Evolutionary conservation across 2,797 vertebrate species (phyloP).

Genomic region (Hemitrygon akajei): DNA sequence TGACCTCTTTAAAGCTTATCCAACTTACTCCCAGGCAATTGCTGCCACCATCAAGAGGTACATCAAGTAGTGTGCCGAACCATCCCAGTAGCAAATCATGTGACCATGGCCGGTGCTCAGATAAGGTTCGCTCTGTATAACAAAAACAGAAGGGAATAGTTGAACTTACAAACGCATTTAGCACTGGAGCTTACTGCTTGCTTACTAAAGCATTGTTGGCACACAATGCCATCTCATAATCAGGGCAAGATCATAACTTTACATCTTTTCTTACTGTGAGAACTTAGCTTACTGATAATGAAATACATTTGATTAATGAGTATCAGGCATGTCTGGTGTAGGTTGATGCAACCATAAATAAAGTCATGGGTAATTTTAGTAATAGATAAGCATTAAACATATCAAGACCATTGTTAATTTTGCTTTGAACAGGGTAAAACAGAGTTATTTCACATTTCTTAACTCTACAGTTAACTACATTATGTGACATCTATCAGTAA

Average conservation of each 20-base stretch:
- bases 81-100: slow-evolving; percentile 91
- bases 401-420: background rate
- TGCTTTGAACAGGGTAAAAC: background rate
- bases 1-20: background rate
- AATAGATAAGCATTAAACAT: background rate
- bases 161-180: background rate
- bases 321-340: background rate
- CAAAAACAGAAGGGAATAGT: background rate
- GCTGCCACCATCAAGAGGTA: slow-evolving; percentile 89
- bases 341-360: background rate
- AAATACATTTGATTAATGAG: background rate
- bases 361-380: background rate
- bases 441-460: background rate
- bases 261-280: background rate
- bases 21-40: slow-evolving; percentile 85
- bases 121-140: slow-evolving; percentile 62
- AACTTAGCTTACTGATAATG: background rate
- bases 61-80: slow-evolving; percentile 86
- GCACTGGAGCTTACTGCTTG: background rate
- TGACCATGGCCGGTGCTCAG: slow-evolving; percentile 86
- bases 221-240: background rate
- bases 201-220: background rate
- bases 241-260: background rate
- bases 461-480: background rate
- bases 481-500: too few species aligned